A percentile compares a stretch with the other conserved stretches of the same genome.
Evolutionary conservation across 2,797 vertebrate species (phyloP).

Genomic region (Xenopus petersii): DNA sequence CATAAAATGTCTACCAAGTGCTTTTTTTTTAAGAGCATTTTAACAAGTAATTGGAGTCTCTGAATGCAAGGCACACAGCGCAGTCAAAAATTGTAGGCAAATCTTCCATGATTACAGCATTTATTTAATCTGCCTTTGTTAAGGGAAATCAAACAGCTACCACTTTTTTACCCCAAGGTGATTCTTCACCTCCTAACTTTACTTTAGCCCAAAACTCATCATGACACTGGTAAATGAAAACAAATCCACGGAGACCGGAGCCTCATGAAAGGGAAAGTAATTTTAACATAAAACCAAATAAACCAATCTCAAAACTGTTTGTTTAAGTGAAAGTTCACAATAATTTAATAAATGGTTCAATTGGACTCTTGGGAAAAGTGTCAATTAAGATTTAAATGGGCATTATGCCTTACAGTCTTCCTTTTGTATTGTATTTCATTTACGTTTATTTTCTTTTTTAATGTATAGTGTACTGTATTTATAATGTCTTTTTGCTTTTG

Average conservation of each 20-base stretch:
- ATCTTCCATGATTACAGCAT: conserved; percentile 25
- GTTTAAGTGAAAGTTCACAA: too few species aligned
- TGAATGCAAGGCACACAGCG: conserved; percentile 19
- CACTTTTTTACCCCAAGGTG: background rate
- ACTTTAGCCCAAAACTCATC: background rate
- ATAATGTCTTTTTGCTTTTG: too few species aligned
- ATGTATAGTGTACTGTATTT: too few species aligned
- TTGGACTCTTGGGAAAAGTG: too few species aligned
- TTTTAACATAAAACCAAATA: too few species aligned
- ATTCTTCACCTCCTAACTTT: conserved; percentile 16
- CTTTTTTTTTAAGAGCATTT: conserved; percentile 22
- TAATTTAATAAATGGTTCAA: too few species aligned
- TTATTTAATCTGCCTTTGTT: conserved; percentile 43
- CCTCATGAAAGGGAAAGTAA: too few species aligned
- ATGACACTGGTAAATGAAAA: background rate
- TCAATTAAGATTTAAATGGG: too few species aligned
- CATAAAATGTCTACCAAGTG: conserved; percentile 11
- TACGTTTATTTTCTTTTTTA: too few species aligned
- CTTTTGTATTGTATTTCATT: too few species aligned
- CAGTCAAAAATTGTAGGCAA: conserved; percentile 19
- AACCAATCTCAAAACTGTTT: too few species aligned
- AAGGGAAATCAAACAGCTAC: conserved; percentile 30
- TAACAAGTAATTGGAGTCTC: conserved; percentile 29
- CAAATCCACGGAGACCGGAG: background rate
- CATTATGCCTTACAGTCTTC: too few species aligned